phyloP scores from a whole-genome alignment of 2,797 vertebrate genomes.

The Chelidonichthys spinosus region DNA sequence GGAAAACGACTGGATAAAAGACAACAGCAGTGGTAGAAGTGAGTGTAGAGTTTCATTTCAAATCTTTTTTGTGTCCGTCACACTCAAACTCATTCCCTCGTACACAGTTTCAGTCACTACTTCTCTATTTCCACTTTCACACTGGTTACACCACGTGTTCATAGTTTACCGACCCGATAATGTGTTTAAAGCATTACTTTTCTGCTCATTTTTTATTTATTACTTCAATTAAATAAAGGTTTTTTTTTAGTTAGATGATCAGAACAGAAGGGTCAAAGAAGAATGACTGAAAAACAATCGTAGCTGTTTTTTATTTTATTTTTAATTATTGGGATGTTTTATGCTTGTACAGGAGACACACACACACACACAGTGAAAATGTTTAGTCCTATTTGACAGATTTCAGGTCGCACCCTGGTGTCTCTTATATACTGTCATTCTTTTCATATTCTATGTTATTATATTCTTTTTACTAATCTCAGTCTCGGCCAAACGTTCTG shows the following conservation, averaged over 20 bases:
- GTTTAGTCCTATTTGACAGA: too few species aligned
- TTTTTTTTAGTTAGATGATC: not conserved
- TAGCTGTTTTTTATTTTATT: not conserved
- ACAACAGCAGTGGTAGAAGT: constrained; percentile 5
- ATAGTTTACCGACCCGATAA: not conserved
- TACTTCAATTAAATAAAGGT: not conserved
- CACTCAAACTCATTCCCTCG: not conserved
- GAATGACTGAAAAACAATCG: too few species aligned
- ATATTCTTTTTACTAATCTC: not conserved
- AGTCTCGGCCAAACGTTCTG: not conserved
- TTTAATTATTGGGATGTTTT: not conserved
- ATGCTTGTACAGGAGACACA: not conserved
- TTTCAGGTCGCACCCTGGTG: too few species aligned
- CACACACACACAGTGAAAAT: not conserved
- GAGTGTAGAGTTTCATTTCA: constrained; percentile 5
- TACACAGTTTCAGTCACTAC: not conserved
- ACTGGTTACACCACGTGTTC: not conserved
- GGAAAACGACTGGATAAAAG: constrained; percentile 14
- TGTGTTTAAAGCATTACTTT: not conserved
- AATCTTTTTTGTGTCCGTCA: constrained; percentile 1
- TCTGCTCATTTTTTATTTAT: not conserved
- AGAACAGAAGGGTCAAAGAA: too few species aligned
- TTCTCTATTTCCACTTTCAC: not conserved
- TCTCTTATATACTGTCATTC: too few species aligned
- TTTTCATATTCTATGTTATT: not conserved